phyloP scores from a whole-genome alignment of 35 echinoderm and acorn worm genomes.

The Amphiura filiformis region DNA sequence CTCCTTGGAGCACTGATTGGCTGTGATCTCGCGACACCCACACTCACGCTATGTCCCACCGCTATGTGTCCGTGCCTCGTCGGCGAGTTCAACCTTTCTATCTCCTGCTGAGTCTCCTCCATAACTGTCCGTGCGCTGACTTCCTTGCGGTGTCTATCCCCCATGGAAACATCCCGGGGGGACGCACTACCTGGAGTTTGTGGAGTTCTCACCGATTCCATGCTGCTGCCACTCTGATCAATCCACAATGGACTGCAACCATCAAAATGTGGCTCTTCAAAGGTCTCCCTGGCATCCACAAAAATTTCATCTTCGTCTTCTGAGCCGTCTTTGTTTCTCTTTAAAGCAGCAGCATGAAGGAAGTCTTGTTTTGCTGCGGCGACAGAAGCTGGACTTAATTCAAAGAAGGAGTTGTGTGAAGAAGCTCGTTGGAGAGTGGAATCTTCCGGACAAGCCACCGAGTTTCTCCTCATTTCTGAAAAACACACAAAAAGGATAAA shows the following conservation, averaged over 20 bases:
- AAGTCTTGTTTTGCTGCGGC: conserved; percentile 75
- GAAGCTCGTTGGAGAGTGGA: conserved; percentile 40
- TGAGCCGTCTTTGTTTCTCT: conserved; percentile 25
- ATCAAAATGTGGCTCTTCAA: conserved; percentile 24
- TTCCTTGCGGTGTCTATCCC: not conserved
- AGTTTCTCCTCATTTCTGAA: conserved; percentile 55
- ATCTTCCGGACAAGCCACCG: conserved; percentile 51
- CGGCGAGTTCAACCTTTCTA: not conserved
- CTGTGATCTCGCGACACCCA: not conserved
- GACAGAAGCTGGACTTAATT: conserved; percentile 47
- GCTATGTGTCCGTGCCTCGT: not conserved
- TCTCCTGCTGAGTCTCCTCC: conserved; percentile 11
- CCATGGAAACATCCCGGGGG: conserved; percentile 19
- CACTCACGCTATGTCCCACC: not conserved
- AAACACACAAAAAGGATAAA: too few species aligned
- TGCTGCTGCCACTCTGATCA: conserved; percentile 76
- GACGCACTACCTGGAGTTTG: conserved; percentile 14
- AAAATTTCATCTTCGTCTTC: conserved; percentile 28
- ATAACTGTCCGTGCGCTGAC: not conserved
- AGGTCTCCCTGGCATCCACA: conserved; percentile 23
- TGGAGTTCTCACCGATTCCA: conserved; percentile 51
- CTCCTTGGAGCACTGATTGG: not conserved
- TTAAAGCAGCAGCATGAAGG: conserved; percentile 4
- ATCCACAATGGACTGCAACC: conserved; percentile 72
- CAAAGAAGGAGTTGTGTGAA: conserved; percentile 93